Evolutionary conservation across 1,140 invertebrate genomes (phyloP), one percentile per base, ranked within the genome.

Genomic region (Drosophila paulistorum): DNA sequence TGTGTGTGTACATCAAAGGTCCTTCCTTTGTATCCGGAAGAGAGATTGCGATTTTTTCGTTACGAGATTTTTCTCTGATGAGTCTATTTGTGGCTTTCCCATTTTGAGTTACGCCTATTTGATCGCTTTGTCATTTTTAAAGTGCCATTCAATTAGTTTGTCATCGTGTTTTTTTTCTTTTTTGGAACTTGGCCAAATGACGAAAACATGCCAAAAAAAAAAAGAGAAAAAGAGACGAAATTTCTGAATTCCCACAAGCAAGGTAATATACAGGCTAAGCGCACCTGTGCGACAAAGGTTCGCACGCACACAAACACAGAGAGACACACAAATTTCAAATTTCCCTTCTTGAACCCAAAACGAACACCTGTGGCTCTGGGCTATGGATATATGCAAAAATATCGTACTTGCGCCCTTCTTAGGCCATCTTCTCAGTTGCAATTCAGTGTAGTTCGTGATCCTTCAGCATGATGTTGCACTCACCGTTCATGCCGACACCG

Each of bases 41-140:
- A 30, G 6, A 30, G 6, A 30, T 30, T 6, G 6, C 30, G 79
- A 71, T 79, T 86, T 82, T 82, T 86, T 23, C 45, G 76, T 82
- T 86, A 86, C 79, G 87, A 87, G 83, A 83, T 83, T 71, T 75
- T 72, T 69, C 79, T 68, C 83, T 79, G 76, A 87, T 83, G 83
- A 86, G 69, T 87, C 65, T 66, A 51, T 70, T 58, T 72, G 39
- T 58, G 37, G 9, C 11, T 62, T 55, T 48, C 10, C 48, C 55
- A 72, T 57, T 42, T 48, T 60, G 9, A 48, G 20, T 54, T 45
- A 33, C n/a, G 14, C 37, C 41, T 69, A 11, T 62, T 41, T 41
- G 30, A 51, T 42, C 61, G 57, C 39, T 81, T 65, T 70, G 37
- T 61, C 67, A 67, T 83, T 67, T 68, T 65, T 66, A 59, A 63